Evolutionary conservation across 2,888 invertebrate species (phyloP), one percentile per base, ranked within the genome.

Genomic region (Pristionchus fissidentatus): DNA sequence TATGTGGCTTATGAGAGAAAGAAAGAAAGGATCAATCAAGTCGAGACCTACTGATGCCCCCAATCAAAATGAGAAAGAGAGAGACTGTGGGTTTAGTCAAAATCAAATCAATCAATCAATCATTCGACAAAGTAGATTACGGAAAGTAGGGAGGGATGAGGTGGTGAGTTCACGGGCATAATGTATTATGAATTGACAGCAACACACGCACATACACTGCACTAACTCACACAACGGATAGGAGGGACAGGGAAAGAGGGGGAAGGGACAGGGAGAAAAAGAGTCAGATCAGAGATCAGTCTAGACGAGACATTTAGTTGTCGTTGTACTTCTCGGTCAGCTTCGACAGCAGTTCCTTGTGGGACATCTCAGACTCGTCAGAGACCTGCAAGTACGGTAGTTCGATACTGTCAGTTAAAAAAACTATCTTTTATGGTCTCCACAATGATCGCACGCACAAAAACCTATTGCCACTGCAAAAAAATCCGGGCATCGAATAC

Each of bases 361-460:
- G 92, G 35, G 90, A 86, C 88, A 92, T 90, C 85, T 92, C 92
- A 10, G 91, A 88, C 85, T 92, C 92, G 84, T 92, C 92, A 19
- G 92, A 92, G 38, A 91, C 88, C 88, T 90, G 86, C n/a, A 90
- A 85, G 43, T 55, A 77, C 49, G n/a, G n/a, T 32, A 22, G 29
- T 52, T 60, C 52, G 81, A n/a, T n/a, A n/a, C n/a, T 32, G 19
- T n/a, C 43, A 38, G 32, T 35, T 26, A 8, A 15, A 32, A 1
- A 3, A 70, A 26, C 8, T 22, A 38, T 10, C 13, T 52, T 52
- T 52, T 52, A 13, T 52, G 15, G 19, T 52, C 70, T 70, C 29
- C 70, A 13, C n/a, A 57, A 57, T 29, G 10, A 29, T 29, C 60
- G 13, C 2, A 57, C 57, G 3, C 32, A 32, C 3, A 19, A 60